Base-by-base conservation (phyloP, 2,797 vertebrate species). In the Holocentrus rufus region DNA sequence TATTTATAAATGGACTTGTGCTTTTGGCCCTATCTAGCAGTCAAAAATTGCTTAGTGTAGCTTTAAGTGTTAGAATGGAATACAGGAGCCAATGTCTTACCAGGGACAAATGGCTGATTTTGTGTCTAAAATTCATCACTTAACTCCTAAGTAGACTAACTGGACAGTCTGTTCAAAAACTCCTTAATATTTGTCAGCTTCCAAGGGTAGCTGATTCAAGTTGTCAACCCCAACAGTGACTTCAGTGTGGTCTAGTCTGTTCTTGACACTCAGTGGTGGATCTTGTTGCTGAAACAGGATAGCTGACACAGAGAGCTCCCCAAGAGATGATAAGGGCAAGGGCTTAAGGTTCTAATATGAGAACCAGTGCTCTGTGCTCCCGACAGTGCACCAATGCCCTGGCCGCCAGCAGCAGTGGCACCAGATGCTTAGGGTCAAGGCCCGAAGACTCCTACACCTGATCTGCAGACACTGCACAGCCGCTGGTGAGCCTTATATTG, bases 261-360 rank as follows among this genome's bases (percentile, higher is more conserved):
- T 59, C 47, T 30, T 10, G 9, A 17, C 47, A 20, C n/a, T 47
- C 23, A 25, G 63, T 17, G 17, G n/a, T 70, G 60, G 25, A 67
- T 65, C 64, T 70, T 58, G 65, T 69, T 36, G 5, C 14, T 83
- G 87, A 85, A 90, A 88, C 59, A 58, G 20, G 72, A 90, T 83
- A 74, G 57, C 22, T 86, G 85, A 86, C 87, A 85, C 69, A 31
- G 15, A 72, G 57, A 61, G 34, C 72, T 59, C 39, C 31, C 64
- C 4, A 49, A 83, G 84, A 88, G 85, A 90, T 88, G 86, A 79
- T 74, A 81, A 84, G 87, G 89, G 87, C 85, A 87, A 85, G 81
- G 82, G 78, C 73, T 61, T 34, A 72, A 20, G 39, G 54, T 84
- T 81, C 88, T 70, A 77, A 72, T 77, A 77, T 79, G 67, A 42